Evolutionary conservation across 2,113 vertebrate species (phyloP), one percentile per base, ranked within the genome.

Genomic region (Lynx canadensis): DNA sequence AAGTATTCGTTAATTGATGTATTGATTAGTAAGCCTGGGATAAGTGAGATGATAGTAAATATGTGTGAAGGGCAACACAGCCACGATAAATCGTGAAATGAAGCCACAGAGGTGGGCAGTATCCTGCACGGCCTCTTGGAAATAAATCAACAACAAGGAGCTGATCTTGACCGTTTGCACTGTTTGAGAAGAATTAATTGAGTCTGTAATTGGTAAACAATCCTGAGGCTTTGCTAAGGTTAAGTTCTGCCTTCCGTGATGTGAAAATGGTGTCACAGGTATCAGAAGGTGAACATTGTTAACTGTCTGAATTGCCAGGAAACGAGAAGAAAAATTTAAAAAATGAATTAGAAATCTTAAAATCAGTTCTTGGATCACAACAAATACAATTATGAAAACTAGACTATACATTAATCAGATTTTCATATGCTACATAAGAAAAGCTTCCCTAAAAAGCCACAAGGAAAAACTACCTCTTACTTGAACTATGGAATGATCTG

Each of bases 151-250:
- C 55, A 66, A 41, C 89, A 85, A 73, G 11, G 41, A 60, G 73
- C 41, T 33, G 7, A 68, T 41, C 89, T 89, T 76, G 38, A 81
- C 18, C 89, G 2, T 83, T 71, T 38, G 66, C 21, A 36, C 25
- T 83, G 36, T 68, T 74, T 81, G 65, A 69, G 74, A 90, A 87
- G 74, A 96, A 83, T 65, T 57, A 52, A 73, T 29, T 89, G 69
- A 91, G 38, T 73, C 36, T 87, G 48, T 73, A 55, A 45, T 93
- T 31, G 21, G 57, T 7, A 63, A 93, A 76, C 48, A 74, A 79
- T 19, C 31, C 84, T 41, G 33, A 89, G 68, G 52, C 16, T 15
- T 96, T 68, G 36, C 23, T 88, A 66, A 71, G 8, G 27, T 36
- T 36, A 78, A 87, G 29, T 18, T 27, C 71, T 74, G 11, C 65